Percentiles rank a stretch among this genome's conserved stretches.
Evolutionary conservation across 2,113 vertebrate genomes (phyloP).

Genomic region (Ciconia boyciana): DNA sequence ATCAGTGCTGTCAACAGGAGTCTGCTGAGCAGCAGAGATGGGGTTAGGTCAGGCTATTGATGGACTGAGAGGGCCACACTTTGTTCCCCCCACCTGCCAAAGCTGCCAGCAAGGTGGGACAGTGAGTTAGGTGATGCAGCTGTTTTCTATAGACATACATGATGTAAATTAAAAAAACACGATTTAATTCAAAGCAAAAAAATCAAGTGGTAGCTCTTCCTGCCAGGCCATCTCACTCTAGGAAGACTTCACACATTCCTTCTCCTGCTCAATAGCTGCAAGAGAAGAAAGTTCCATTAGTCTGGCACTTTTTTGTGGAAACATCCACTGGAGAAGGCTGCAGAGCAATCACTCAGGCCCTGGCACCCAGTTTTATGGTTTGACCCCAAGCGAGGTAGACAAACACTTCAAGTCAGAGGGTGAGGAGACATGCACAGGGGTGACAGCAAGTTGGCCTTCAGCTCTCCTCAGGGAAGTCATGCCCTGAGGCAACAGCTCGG

Average conservation of each 20-base stretch:
- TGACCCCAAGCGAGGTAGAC: accelerated
- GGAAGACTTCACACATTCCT: constrained; percentile 71
- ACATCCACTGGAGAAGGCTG: neutral
- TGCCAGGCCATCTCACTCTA: constrained; percentile 37
- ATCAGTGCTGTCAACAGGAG: neutral
- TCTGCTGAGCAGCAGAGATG: neutral
- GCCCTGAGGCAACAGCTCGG: neutral
- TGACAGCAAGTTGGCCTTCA: neutral
- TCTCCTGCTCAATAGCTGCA: constrained; percentile 84
- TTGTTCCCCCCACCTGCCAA: neutral
- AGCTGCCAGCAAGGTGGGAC: neutral
- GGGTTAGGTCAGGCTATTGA: neutral
- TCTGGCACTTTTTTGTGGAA: neutral
- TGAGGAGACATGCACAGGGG: neutral
- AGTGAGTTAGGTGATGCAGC: neutral
- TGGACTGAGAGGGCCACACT: neutral
- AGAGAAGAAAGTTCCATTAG: constrained; percentile 30
- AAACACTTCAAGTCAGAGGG: neutral
- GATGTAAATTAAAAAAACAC: constrained; percentile 21
- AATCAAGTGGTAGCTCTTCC: neutral
- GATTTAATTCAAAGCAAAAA: constrained; percentile 26
- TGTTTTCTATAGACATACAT: neutral
- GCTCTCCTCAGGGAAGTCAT: neutral
- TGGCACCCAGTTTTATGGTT: neutral
- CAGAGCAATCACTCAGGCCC: neutral